A percentile compares a stretch with the other conserved stretches of the same genome.
These are phyloP conservation scores for Struthidea cinerea DNA, from an alignment of 2,113 vertebrate genomes.

Conservation along the genomic window DNA sequence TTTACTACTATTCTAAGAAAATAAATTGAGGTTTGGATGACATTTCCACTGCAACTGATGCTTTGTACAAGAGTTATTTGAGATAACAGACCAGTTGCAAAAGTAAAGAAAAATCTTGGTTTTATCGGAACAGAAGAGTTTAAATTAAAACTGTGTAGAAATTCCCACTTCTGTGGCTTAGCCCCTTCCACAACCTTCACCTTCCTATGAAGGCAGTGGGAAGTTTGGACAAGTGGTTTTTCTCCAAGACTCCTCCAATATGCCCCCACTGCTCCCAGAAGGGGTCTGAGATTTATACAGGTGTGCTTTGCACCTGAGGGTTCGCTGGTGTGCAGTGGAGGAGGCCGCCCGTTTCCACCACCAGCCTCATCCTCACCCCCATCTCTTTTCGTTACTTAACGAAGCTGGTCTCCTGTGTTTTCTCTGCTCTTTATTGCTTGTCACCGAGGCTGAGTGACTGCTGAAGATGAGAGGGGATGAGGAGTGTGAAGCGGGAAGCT, in stretches of 20 bases:
- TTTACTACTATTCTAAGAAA: not conserved
- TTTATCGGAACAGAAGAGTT: not conserved
- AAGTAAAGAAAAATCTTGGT: not conserved
- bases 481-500: constrained; percentile 63
- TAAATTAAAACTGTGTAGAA: not conserved
- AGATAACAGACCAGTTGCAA: not conserved
- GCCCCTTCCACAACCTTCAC: not conserved
- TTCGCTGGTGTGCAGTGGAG: not conserved
- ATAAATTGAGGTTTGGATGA: not conserved
- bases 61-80: not conserved
- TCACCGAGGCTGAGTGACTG: constrained; percentile 56
- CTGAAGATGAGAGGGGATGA: constrained; percentile 62
- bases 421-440: constrained; percentile 59
- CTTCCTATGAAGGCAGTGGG: not conserved
- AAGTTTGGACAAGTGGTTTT: not conserved
- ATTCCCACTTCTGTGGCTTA: not conserved
- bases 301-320: not conserved
- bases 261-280: not conserved
- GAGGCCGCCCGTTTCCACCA: not conserved
- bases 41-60: not conserved
- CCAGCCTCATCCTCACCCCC: not conserved
- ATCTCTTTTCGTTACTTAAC: not conserved
- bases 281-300: not conserved
- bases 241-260: not conserved
- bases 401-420: constrained; percentile 38